Percentiles rank a stretch among this genome's conserved stretches.
These are phyloP conservation scores for Hippopotamyrus pictus DNA, from an alignment of 2,797 vertebrate genomes.

Conservation along the genomic window DNA sequence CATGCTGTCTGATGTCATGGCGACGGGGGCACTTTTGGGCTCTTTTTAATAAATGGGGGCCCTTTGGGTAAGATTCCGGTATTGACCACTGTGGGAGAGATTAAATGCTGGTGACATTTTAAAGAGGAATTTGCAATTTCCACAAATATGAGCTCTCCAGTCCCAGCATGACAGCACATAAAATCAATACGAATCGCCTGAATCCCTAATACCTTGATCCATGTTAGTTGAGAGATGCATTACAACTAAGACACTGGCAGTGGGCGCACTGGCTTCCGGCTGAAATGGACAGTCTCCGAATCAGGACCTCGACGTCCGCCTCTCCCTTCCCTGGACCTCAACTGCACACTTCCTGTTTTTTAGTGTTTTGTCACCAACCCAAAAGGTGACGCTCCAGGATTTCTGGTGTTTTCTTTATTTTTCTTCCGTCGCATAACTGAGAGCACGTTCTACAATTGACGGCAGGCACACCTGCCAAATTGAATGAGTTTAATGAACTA, in stretches of 20 bases:
- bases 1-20: constrained; percentile 48
- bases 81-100: constrained; percentile 84
- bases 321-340: constrained; percentile 54
- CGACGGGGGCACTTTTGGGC: constrained; percentile 56
- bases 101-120: constrained; percentile 98
- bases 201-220: constrained; percentile 99
- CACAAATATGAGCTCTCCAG: constrained; percentile 90
- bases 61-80: constrained; percentile 57
- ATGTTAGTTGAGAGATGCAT: constrained; percentile 84
- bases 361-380: background rate
- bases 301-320: constrained; percentile 55
- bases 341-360: background rate
- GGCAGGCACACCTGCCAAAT: constrained; percentile 62
- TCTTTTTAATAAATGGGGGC: constrained; percentile 75
- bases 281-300: constrained; percentile 77
- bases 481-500: constrained; percentile 54
- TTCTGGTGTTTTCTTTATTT: background rate
- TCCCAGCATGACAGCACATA: constrained; percentile 85
- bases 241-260: constrained; percentile 76
- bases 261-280: constrained; percentile 62
- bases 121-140: constrained; percentile 95
- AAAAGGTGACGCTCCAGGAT: background rate
- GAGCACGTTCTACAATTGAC: constrained; percentile 47
- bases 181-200: constrained; percentile 99
- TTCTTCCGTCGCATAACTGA: constrained; percentile 48